These are phyloP conservation scores for Mus caroli DNA, from an alignment of 2,797 vertebrate genomes.

Conservation along the genomic window DNA sequence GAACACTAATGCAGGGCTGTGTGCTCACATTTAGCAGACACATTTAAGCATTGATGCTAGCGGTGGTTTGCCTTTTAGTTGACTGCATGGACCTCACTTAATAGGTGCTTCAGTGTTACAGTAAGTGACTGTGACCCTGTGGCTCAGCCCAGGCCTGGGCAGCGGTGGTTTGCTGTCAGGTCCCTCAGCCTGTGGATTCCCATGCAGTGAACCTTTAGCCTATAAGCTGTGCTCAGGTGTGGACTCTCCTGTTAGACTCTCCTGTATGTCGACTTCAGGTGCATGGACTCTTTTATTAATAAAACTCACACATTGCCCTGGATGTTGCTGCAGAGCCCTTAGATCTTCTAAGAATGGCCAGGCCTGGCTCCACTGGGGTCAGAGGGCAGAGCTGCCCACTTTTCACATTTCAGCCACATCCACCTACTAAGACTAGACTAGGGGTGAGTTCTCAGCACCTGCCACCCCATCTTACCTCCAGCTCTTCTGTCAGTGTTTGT, in stretches of 20 bases:
- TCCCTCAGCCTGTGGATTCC: slow-evolving; percentile 81
- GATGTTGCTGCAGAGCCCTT: background rate
- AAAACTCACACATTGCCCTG: slow-evolving; percentile 82
- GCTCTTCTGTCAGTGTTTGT: slow-evolving; percentile 34
- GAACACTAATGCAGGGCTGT: slow-evolving; percentile 78
- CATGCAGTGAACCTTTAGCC: slow-evolving; percentile 70
- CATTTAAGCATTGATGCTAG: slow-evolving; percentile 78
- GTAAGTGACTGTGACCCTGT: slow-evolving; percentile 60
- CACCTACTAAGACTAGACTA: background rate
- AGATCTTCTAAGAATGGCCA: background rate
- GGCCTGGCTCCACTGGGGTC: background rate
- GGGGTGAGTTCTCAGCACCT: background rate
- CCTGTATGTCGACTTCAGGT: slow-evolving; percentile 80
- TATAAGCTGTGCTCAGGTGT: slow-evolving; percentile 77
- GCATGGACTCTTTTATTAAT: slow-evolving; percentile 83
- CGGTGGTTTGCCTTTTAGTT: slow-evolving; percentile 84
- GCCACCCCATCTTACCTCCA: background rate
- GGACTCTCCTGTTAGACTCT: slow-evolving; percentile 85
- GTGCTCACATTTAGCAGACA: slow-evolving; percentile 82
- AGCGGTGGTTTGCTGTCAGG: slow-evolving; percentile 79
- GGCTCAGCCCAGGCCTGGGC: background rate
- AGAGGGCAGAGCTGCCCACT: background rate
- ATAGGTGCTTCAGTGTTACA: slow-evolving; percentile 77
- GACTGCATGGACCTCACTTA: slow-evolving; percentile 83
- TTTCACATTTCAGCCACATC: background rate